Conservation (phyloP, 2,888 invertebrate genomes). For the Stegana nigrithorax region DNA sequence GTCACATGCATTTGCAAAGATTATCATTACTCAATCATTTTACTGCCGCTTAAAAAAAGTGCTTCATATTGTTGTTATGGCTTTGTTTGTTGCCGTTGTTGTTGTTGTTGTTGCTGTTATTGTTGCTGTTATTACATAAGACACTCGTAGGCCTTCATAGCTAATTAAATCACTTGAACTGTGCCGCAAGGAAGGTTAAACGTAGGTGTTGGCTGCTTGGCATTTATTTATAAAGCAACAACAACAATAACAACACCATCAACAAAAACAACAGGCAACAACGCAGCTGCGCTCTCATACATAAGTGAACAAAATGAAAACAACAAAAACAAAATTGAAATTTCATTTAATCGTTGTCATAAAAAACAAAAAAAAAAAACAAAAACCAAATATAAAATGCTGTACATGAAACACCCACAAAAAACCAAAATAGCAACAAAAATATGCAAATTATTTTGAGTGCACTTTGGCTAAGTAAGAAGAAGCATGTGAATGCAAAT, state of each 20-base stretch:
- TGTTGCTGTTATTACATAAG: slow-evolving; percentile 15
- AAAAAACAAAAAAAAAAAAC: slow-evolving; percentile 39
- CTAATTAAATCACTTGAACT: slow-evolving; percentile 53
- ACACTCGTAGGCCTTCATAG: slow-evolving; percentile 54
- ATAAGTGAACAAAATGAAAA: background rate
- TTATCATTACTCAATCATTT: too few species aligned
- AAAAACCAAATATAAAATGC: too few species aligned
- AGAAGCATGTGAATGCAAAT: too few species aligned
- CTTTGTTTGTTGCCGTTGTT: background rate
- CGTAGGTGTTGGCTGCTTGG: slow-evolving; percentile 57
- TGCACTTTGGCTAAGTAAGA: too few species aligned
- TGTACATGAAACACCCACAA: slow-evolving; percentile 43
- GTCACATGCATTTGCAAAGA: too few species aligned
- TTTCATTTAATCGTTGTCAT: slow-evolving; percentile 43
- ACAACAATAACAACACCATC: slow-evolving; percentile 26
- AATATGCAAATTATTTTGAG: too few species aligned
- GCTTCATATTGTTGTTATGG: too few species aligned
- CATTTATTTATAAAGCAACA: slow-evolving; percentile 49
- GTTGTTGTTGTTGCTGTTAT: background rate
- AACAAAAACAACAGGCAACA: background rate
- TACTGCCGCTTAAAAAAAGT: too few species aligned
- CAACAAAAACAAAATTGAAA: slow-evolving; percentile 43
- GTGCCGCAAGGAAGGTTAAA: slow-evolving; percentile 50
- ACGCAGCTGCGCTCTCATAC: slow-evolving; percentile 52
- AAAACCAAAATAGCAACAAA: too few species aligned